These are phyloP conservation scores for Odobenus rosmarus DNA, from an alignment of 2,113 vertebrate genomes.

Conservation along the genomic window DNA sequence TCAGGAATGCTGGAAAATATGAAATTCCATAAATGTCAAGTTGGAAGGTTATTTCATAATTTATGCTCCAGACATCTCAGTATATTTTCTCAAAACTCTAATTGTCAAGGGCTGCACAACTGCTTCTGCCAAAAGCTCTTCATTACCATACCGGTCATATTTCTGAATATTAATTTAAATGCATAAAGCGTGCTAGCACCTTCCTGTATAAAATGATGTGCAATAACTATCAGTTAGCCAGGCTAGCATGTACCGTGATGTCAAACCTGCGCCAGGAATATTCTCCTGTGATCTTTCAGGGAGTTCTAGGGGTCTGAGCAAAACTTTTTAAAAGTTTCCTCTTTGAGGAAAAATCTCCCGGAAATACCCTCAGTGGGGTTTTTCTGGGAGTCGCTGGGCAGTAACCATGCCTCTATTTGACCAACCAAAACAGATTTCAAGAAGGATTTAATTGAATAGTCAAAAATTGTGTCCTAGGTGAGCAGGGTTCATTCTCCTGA, in stretches of 20 bases:
- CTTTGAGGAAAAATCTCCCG: neutral
- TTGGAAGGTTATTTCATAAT: conserved; percentile 39
- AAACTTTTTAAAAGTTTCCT: neutral
- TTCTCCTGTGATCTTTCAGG: neutral
- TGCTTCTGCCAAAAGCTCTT: conserved; percentile 38
- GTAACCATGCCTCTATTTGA: neutral
- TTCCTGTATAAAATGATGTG: neutral
- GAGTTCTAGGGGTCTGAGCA: neutral
- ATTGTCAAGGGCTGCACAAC: neutral
- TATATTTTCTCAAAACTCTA: conserved; percentile 35
- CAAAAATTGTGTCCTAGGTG: neutral
- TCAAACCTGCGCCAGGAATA: neutral
- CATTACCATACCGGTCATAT: neutral
- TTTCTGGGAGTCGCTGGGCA: neutral
- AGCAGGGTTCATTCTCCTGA: neutral
- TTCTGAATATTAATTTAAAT: conserved; percentile 42
- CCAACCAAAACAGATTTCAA: neutral
- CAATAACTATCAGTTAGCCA: neutral
- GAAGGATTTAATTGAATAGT: neutral
- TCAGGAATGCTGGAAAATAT: neutral
- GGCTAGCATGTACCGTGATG: neutral
- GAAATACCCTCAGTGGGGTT: neutral
- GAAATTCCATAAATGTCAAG: neutral
- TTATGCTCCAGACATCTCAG: neutral
- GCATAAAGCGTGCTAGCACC: neutral